These are phyloP conservation scores for Ibidorhyncha struthersii DNA, from an alignment of 2,113 vertebrate species.

Conservation along the genomic window DNA sequence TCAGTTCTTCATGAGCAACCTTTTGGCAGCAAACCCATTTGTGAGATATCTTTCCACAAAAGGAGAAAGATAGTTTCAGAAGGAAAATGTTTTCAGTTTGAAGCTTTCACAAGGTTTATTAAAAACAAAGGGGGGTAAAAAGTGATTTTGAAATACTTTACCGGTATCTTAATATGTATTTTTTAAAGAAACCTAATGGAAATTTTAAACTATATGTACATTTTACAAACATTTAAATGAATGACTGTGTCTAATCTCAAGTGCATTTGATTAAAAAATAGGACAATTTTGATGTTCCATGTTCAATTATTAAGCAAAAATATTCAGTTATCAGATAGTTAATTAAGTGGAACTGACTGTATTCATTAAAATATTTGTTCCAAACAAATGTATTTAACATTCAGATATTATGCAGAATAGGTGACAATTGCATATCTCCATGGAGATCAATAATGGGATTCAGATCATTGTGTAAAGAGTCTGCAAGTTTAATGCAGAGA, in stretches of 20 bases:
- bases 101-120: constrained; percentile 30
- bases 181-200: constrained; percentile 68
- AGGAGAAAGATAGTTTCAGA: not conserved
- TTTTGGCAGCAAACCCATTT: not conserved
- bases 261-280: constrained; percentile 75
- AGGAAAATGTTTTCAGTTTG: constrained; percentile 42
- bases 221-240: constrained; percentile 73
- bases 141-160: constrained; percentile 47
- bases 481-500: constrained; percentile 99
- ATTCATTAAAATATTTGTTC: constrained; percentile 92
- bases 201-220: constrained; percentile 67
- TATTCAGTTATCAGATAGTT: constrained; percentile 90
- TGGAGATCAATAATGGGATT: constrained; percentile 99
- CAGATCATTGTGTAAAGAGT: constrained; percentile 99
- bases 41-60: not conserved
- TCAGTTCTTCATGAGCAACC: not conserved
- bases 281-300: constrained; percentile 80
- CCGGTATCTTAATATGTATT: constrained; percentile 40
- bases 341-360: constrained; percentile 91
- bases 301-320: constrained; percentile 88
- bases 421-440: constrained; percentile 99
- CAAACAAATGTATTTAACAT: constrained; percentile 99
- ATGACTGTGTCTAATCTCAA: constrained; percentile 74
- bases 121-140: constrained; percentile 28
- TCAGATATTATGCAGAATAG: constrained; percentile 96